A percentile compares a stretch with the other conserved stretches of the same genome.
Evolutionary conservation across 2,113 vertebrate species (phyloP).

Genomic region (Bubo bubo): DNA sequence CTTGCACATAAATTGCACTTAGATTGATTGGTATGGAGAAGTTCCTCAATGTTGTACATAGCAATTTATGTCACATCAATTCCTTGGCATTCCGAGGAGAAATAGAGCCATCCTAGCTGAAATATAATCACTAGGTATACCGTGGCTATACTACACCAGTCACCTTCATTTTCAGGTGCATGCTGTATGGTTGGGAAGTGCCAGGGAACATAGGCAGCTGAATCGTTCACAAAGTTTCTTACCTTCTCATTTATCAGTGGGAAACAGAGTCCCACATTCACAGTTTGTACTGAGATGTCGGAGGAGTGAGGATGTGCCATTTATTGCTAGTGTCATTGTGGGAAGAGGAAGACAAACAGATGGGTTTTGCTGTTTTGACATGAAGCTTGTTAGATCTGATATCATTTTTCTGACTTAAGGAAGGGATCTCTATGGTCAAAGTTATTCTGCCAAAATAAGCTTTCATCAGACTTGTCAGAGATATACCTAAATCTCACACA

Average conservation of each 20-base stretch:
- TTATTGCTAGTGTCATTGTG: not conserved
- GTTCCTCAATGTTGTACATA: not conserved
- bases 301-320: not conserved
- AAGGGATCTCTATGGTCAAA: not conserved
- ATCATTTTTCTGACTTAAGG: not conserved
- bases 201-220: not conserved
- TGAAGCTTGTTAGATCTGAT: not conserved
- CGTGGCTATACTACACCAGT: not conserved
- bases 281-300: not conserved
- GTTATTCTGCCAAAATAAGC: not conserved
- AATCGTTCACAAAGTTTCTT: not conserved
- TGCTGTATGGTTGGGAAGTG: not conserved
- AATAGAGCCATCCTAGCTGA: slow-evolving; percentile 16
- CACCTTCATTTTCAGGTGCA: not conserved
- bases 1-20: slow-evolving; percentile 69
- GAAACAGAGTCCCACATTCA: not conserved
- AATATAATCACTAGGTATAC: not conserved
- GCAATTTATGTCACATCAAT: slow-evolving; percentile 22
- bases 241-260: not conserved
- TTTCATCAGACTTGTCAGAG: not conserved
- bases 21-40: slow-evolving; percentile 45
- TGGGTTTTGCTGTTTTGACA: not conserved
- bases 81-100: slow-evolving; percentile 1
- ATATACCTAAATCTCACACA: not conserved
- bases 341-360: not conserved